Percentiles rank a stretch among this genome's conserved stretches.
Conservation (phyloP, 2,113 vertebrate genomes). For the Empidonax traillii region DNA sequence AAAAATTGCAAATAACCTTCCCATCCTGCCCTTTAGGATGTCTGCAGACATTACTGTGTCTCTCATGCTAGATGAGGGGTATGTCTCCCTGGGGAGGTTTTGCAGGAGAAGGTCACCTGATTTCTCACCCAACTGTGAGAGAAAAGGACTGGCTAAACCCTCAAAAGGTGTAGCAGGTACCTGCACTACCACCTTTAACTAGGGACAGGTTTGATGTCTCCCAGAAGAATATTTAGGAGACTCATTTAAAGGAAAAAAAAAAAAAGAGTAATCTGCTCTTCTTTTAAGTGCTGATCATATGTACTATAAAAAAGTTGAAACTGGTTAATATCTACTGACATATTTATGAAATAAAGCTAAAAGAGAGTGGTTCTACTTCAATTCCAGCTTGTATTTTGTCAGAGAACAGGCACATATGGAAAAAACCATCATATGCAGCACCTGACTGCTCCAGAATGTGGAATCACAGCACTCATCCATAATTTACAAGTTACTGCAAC, state of each 20-base stretch:
- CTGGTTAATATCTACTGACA: background rate
- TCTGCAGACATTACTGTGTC: background rate
- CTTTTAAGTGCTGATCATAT: background rate
- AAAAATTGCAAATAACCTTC: background rate
- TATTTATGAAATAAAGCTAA: background rate
- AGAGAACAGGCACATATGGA: background rate
- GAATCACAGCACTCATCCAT: conserved; percentile 36
- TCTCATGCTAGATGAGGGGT: background rate
- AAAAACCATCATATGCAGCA: background rate
- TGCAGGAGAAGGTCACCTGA: background rate
- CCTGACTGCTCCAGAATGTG: conserved; percentile 16
- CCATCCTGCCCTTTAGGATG: background rate
- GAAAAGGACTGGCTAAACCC: background rate
- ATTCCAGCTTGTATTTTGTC: background rate
- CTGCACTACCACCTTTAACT: background rate
- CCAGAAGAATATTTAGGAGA: background rate
- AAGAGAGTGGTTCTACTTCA: background rate
- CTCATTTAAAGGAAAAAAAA: background rate
- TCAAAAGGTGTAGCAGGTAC: background rate
- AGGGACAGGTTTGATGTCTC: background rate
- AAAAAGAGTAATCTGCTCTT: background rate
- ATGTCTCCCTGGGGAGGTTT: background rate
- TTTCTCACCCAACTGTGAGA: background rate
- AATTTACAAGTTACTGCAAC: conserved; percentile 1
- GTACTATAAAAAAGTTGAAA: background rate